These are phyloP conservation scores for Phataginus tricuspis DNA, from an alignment of 2,797 vertebrate genomes.

Conservation along the genomic window DNA sequence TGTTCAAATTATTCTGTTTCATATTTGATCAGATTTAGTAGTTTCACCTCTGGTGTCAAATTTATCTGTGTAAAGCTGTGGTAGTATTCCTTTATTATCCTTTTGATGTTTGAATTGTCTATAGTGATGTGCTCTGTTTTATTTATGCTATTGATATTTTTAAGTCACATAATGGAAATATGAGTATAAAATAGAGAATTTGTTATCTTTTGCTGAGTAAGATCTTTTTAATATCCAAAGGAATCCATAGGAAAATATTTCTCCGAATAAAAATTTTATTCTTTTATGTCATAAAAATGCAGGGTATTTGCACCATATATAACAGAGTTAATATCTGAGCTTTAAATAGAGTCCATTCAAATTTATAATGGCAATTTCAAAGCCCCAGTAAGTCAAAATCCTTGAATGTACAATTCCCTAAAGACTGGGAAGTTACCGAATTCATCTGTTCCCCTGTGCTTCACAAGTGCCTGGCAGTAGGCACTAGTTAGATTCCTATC, in stretches of 20 bases:
- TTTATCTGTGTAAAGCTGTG: background rate
- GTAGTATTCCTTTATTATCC: background rate
- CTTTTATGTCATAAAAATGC: background rate
- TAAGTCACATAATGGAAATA: background rate
- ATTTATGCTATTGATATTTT: background rate
- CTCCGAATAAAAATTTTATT: background rate
- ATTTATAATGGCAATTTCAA: background rate
- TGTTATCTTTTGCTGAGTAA: background rate
- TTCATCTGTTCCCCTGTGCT: background rate
- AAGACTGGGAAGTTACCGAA: background rate
- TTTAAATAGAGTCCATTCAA: background rate
- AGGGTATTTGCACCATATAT: background rate
- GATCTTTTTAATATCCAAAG: background rate
- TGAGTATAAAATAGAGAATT: background rate
- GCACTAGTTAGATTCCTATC: background rate
- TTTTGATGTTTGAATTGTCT: background rate
- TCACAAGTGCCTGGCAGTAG: background rate
- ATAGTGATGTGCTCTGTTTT: background rate
- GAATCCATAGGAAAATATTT: background rate
- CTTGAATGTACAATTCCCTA: background rate
- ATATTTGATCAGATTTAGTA: background rate
- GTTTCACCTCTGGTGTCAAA: background rate
- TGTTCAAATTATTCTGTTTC: background rate
- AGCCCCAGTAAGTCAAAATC: background rate
- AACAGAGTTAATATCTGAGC: background rate